These are phyloP conservation scores for Chrysoperla carnea DNA, from an alignment of 1,140 invertebrate species.

Conservation along the genomic window DNA sequence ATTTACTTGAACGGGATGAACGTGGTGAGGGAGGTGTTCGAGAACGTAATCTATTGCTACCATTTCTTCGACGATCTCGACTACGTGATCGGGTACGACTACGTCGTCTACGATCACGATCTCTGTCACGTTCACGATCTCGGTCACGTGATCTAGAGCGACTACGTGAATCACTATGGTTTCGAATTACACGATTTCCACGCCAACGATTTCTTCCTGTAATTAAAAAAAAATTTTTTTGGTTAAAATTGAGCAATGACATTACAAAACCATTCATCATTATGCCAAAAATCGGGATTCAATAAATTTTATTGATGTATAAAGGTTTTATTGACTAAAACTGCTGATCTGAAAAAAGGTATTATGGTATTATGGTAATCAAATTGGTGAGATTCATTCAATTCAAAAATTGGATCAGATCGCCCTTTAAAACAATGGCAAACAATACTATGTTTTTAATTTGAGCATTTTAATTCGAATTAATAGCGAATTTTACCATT, in stretches of 20 bases:
- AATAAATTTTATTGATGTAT: no score
- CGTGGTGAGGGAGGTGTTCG: slow-evolving; percentile 5
- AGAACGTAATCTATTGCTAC: slow-evolving; percentile 10
- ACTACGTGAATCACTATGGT: not conserved
- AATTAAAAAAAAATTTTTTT: slow-evolving; percentile 5
- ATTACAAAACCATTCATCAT: no score
- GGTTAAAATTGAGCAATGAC: not conserved
- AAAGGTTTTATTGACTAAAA: no score
- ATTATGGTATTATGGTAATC: no score
- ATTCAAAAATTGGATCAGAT: no score
- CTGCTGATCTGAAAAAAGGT: no score
- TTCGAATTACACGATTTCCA: slow-evolving; percentile 11
- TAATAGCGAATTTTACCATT: no score
- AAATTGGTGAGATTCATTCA: no score
- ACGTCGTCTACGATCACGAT: slow-evolving; percentile 3
- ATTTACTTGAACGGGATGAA: not conserved
- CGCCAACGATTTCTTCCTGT: slow-evolving; percentile 26
- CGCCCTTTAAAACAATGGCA: no score
- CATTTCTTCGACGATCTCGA: slow-evolving; percentile 23
- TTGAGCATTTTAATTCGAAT: no score
- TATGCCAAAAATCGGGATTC: no score
- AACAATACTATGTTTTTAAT: no score
- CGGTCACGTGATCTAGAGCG: not conserved
- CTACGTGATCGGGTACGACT: not conserved
- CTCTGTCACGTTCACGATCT: slow-evolving; percentile 21